Evolutionary conservation across 1,140 invertebrate genomes (phyloP).

Genomic region (Zaprionus africanus): DNA sequence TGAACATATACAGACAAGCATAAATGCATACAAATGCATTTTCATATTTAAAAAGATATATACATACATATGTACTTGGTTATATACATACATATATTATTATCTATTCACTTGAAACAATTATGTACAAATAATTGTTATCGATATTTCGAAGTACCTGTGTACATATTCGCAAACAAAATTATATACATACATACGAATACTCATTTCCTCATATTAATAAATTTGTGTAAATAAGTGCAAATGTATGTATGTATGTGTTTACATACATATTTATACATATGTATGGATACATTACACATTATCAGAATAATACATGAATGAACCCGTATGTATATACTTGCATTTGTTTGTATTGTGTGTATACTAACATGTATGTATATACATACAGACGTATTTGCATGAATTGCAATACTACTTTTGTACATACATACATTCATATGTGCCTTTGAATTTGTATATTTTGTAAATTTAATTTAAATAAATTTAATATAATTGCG

Average conservation of each 20-base stretch:
- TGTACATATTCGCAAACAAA: not conserved
- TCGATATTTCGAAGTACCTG: not conserved
- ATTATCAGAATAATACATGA: not conserved
- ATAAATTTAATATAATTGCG: constrained; percentile 60
- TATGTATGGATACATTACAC: not conserved
- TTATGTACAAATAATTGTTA: not conserved
- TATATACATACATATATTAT: not conserved
- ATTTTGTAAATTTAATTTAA: constrained; percentile 9
- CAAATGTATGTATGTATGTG: not conserved
- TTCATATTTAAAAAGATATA: constrained; percentile 3
- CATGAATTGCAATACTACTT: not conserved
- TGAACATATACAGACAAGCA: not conserved
- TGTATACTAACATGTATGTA: constrained; percentile 6
- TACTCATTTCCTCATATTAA: constrained; percentile 3
- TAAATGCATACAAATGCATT: constrained; percentile 7
- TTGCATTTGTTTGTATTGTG: not conserved
- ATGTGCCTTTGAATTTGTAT: constrained; percentile 13
- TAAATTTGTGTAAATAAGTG: not conserved
- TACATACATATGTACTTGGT: constrained; percentile 16
- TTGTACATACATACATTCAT: constrained; percentile 13
- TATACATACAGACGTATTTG: not conserved
- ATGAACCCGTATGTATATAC: not conserved
- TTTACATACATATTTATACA: not conserved
- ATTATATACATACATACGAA: not conserved
- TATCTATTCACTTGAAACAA: not conserved